Evolutionary conservation across 2,888 invertebrate genomes (phyloP).

Genomic region (Melanargia galathea): DNA sequence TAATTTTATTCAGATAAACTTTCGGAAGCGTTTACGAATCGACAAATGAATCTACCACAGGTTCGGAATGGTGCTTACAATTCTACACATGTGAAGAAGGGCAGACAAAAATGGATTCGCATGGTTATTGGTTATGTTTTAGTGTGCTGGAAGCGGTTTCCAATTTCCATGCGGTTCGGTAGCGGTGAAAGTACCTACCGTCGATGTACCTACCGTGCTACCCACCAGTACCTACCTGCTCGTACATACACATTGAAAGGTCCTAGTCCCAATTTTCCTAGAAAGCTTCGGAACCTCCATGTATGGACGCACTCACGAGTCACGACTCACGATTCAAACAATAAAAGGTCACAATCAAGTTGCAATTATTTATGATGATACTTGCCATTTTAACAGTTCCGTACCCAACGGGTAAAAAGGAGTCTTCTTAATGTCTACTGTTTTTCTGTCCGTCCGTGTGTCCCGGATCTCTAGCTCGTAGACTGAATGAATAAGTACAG

Average conservation of each 20-base stretch:
- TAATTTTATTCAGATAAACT: no score
- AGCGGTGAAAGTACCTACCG: background rate
- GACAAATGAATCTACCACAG: no score
- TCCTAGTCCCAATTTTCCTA: constrained; percentile 1
- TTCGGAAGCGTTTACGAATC: no score
- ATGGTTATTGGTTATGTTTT: background rate
- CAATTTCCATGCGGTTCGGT: background rate
- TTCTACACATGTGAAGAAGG: no score
- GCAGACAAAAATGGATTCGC: no score
- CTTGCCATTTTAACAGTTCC: background rate
- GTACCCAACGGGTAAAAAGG: no score
- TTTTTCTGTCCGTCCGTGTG: no score
- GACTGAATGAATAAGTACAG: no score
- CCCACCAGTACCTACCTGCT: no score
- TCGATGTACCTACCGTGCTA: background rate
- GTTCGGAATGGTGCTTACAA: no score
- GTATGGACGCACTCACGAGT: constrained; percentile 6
- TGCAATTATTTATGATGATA: background rate
- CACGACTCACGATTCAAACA: background rate
- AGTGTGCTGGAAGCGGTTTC: background rate
- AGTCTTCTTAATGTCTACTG: no score
- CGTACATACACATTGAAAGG: constrained; percentile 1
- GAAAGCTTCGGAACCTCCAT: constrained; percentile 12
- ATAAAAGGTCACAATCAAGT: background rate
- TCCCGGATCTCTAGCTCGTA: no score